A percentile compares a stretch with the other conserved stretches of the same genome.
Conservation (phyloP, 2,113 vertebrate species). For the Struthio camelus region DNA sequence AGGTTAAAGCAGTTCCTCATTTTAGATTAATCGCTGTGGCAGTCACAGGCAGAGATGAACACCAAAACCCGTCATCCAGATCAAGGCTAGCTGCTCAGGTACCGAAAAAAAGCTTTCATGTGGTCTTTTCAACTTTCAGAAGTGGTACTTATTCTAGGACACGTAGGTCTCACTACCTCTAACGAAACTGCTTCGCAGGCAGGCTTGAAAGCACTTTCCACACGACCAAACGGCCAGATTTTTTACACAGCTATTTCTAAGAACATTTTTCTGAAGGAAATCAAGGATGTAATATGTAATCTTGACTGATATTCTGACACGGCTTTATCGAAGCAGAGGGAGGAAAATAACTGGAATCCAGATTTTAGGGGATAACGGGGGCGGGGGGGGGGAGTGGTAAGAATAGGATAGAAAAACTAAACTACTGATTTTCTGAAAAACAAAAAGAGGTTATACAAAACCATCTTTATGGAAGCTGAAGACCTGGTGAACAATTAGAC, state of each 20-base stretch:
- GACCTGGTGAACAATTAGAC: background rate
- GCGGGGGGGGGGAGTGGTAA: no score
- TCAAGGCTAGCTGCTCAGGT: rapidly evolving
- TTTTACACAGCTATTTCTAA: background rate
- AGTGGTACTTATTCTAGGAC: background rate
- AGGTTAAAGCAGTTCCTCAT: background rate
- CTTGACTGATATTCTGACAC: background rate
- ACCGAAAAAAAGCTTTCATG: background rate
- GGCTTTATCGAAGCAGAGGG: background rate
- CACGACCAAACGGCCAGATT: background rate
- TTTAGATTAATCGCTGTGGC: background rate
- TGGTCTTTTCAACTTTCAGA: background rate
- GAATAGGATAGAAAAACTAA: background rate
- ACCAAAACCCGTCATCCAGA: background rate
- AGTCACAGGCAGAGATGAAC: rapidly evolving
- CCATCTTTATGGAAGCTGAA: background rate
- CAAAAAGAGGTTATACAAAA: background rate
- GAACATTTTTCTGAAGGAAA: background rate
- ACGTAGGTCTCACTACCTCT: background rate
- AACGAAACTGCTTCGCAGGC: background rate
- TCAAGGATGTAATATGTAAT: background rate
- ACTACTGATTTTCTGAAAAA: background rate
- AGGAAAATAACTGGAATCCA: background rate
- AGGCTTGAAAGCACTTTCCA: background rate
- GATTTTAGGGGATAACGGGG: background rate